phyloP scores from a whole-genome alignment of 2,888 invertebrate genomes.

The Disparrhopalites patrizii region DNA sequence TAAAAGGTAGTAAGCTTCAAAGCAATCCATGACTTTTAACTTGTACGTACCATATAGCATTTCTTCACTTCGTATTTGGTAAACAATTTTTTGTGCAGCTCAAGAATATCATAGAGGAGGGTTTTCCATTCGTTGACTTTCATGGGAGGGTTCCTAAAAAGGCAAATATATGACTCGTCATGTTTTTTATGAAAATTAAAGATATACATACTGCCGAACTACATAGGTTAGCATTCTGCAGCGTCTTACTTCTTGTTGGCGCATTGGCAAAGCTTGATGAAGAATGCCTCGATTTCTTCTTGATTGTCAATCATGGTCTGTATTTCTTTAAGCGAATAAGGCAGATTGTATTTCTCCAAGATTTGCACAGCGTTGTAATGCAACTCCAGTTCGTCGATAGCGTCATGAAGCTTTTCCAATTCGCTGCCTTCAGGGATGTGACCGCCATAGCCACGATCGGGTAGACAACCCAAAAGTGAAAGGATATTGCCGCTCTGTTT shows the following conservation, averaged over 20 bases:
- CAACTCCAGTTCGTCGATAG: constrained; percentile 56
- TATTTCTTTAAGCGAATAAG: constrained; percentile 55
- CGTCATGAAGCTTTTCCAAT: constrained; percentile 50
- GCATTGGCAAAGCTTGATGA: constrained; percentile 52
- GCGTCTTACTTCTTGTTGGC: constrained; percentile 51
- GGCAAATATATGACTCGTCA: no score
- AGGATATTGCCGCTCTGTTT: constrained; percentile 63
- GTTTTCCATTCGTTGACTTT: constrained; percentile 61
- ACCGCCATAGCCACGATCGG: constrained; percentile 51
- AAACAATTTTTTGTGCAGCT: constrained; percentile 56
- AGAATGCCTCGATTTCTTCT: constrained; percentile 52
- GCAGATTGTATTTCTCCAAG: constrained; percentile 55
- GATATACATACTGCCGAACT: background rate
- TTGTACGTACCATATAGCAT: constrained; percentile 29
- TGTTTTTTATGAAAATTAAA: constrained; percentile 10
- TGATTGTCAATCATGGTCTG: constrained; percentile 48
- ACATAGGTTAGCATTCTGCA: constrained; percentile 44
- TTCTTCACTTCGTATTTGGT: constrained; percentile 18
- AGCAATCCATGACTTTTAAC: background rate
- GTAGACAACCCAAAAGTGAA: constrained; percentile 59
- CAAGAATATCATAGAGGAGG: constrained; percentile 64
- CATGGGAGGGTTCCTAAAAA: constrained; percentile 51
- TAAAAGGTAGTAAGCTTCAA: background rate
- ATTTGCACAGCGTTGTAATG: constrained; percentile 57
- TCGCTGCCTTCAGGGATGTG: background rate